Evolutionary conservation across 2,888 invertebrate genomes (phyloP).

Genomic region (Troides aeacus): DNA sequence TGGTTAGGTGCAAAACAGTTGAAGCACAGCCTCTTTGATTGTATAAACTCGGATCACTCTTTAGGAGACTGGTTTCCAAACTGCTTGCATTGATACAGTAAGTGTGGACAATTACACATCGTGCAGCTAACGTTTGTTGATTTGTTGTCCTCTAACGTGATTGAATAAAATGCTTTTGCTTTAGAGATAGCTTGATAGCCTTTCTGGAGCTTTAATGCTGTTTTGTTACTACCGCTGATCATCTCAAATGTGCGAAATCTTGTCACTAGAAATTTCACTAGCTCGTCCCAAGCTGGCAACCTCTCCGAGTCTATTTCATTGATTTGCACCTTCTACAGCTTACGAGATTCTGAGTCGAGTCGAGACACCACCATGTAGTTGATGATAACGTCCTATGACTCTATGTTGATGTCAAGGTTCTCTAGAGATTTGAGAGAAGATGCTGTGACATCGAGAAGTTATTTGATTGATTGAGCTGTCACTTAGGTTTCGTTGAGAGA

Average conservation of each 20-base stretch:
- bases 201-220: background rate
- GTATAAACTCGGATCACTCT: background rate
- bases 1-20: slow-evolving; percentile 1
- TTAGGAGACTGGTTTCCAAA: background rate
- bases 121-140: background rate
- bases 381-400: background rate
- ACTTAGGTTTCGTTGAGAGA: slow-evolving; percentile 12
- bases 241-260: background rate
- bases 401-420: background rate
- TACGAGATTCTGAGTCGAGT: background rate
- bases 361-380: background rate
- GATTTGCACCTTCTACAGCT: background rate
- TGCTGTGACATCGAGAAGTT: background rate
- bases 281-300: background rate
- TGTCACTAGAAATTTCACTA: slow-evolving; percentile 2
- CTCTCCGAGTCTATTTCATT: background rate
- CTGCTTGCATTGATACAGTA: background rate
- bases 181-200: background rate
- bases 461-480: background rate
- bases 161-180: background rate
- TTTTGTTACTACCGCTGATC: background rate
- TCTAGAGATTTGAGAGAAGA: background rate
- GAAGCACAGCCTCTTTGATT: slow-evolving; percentile 2
- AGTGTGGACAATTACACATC: background rate
- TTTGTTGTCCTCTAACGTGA: background rate